phyloP scores from a whole-genome alignment of 2,113 vertebrate species.

The Alces alces region DNA sequence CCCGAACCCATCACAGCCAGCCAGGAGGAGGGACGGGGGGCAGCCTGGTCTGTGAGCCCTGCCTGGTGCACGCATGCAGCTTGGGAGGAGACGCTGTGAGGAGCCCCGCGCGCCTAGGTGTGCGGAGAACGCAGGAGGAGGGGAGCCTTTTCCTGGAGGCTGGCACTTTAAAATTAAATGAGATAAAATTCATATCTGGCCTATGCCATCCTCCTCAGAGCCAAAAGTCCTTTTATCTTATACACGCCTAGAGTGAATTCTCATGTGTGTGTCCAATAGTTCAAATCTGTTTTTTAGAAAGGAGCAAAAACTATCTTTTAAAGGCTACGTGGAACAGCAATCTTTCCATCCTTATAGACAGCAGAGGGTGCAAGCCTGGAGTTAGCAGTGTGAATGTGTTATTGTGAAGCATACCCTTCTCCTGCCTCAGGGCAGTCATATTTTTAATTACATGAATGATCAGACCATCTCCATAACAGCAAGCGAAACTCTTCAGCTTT shows the following conservation, averaged over 20 bases:
- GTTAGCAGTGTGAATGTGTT: rapidly evolving
- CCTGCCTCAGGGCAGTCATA: neutral
- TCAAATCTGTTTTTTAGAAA: neutral
- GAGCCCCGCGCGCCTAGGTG: neutral
- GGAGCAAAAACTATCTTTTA: neutral
- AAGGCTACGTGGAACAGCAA: neutral
- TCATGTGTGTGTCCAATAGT: neutral
- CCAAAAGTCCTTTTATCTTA: neutral
- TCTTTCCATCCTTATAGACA: neutral
- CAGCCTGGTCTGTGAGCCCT: neutral
- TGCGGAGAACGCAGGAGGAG: rapidly evolving
- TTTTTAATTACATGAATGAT: neutral
- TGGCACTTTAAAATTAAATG: neutral
- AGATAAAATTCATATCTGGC: neutral
- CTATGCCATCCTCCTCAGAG: neutral
- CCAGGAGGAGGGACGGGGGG: neutral
- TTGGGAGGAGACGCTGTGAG: neutral
- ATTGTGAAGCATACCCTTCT: too few relatives aligned
- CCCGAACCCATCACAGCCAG: neutral
- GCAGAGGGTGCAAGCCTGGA: neutral
- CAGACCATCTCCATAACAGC: neutral
- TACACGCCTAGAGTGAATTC: neutral
- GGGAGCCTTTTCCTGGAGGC: neutral
- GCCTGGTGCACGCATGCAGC: rapidly evolving
- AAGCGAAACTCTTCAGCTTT: rapidly evolving